Evolutionary conservation across 2,113 vertebrate genomes (phyloP), one percentile per base, ranked within the genome.

Genomic region (Grus americana): DNA sequence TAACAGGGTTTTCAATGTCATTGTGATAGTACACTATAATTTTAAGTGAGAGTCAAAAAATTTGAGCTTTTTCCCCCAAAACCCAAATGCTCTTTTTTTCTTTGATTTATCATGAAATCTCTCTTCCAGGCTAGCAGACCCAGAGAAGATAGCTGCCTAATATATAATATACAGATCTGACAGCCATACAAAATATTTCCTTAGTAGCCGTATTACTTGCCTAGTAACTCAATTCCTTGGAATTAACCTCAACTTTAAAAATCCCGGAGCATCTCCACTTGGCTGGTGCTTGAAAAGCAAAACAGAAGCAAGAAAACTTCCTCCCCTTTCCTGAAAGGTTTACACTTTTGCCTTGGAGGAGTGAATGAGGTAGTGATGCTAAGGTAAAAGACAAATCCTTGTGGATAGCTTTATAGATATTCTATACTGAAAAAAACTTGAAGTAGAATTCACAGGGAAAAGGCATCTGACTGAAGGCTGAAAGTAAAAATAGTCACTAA

Each of bases 21-120:
- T 34, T 74, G 47, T 30, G 55, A 20, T 44, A 34, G 4, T 30
- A 30, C 36, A 21, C 19, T 22, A 13, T 38, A 44, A 29, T 70
- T 47, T 52, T 74, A 54, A 79, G 63, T 40, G 26, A 66, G 15
- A 72, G 42, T 19, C 21, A 26, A 34, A 78, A 61, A 66, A 67
- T 2, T 52, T 34, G 19, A 70, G 49, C 21, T 59, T 52, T 12
- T 0, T 0, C 4, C 19, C 6, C 18, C 7, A 5, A 71, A 59
- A 34, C 19, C 8, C 23, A 78, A 44, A n/a, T 59, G 13, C 8
- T 55, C 52, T 9, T 36, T 72, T 75, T 76, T 63, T 10, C 4
- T 83, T 74, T 74, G 8, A n/a, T 79, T 83, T 90, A 7, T 63
- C 24, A 13, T 36, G 21, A 54, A 87, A 63, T 55, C 10, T 49